Conservation (phyloP, 2,797 vertebrate genomes). For the Sebastes taczanowskii region DNA sequence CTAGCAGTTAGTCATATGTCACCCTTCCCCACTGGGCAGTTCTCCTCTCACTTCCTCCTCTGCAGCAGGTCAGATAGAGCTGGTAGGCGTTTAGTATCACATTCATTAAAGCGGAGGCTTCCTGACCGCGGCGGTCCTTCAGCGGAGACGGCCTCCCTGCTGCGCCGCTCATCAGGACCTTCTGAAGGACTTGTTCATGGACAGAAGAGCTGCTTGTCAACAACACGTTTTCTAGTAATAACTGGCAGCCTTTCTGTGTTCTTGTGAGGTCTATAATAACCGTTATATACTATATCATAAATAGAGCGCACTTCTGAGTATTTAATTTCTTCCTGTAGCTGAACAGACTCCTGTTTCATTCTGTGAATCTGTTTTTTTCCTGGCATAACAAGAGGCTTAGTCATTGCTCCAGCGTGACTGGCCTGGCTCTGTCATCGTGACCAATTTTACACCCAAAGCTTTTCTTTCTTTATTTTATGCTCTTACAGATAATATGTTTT, state of each 20-base stretch:
- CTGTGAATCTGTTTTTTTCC: background rate
- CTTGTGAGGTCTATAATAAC: background rate
- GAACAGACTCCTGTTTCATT: constrained; percentile 6
- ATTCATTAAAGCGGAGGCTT: background rate
- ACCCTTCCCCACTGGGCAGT: background rate
- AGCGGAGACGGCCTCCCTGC: background rate
- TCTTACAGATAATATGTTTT: background rate
- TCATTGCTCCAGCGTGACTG: constrained; percentile 35
- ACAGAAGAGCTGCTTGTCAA: background rate
- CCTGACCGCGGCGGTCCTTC: background rate
- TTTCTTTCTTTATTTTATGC: constrained; percentile 17
- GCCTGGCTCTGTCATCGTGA: constrained; percentile 35
- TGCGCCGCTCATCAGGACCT: background rate
- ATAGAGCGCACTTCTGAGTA: background rate
- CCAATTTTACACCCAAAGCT: constrained; percentile 16
- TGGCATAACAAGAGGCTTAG: constrained; percentile 19
- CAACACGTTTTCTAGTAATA: background rate
- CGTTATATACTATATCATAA: background rate
- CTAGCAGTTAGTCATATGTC: constrained; percentile 11
- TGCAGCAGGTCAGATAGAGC: constrained; percentile 3
- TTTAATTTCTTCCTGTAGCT: background rate
- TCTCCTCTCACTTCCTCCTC: background rate
- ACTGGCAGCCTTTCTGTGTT: background rate
- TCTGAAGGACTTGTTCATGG: background rate
- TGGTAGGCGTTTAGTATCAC: background rate